Evolutionary conservation across 2,113 vertebrate species (phyloP), one percentile per base, ranked within the genome.

Genomic region (Geococcyx californianus): DNA sequence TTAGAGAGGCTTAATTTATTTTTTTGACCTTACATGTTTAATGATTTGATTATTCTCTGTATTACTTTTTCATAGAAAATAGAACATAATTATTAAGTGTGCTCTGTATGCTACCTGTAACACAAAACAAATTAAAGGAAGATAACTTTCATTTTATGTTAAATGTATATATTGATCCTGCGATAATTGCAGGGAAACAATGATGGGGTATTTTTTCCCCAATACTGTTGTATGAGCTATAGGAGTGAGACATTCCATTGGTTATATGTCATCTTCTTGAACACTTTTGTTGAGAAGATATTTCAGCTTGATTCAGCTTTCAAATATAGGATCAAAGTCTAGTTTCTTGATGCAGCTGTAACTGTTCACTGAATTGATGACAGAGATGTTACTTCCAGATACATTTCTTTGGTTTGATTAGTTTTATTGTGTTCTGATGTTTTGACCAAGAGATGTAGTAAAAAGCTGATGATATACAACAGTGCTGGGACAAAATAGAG

Each of bases 231-330:
- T 87, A 9, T 42, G 36, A 83, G 31, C 55, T 77, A 33, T 67
- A 69, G 29, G 68, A 85, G 10, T 13, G 28, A 68, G 15, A 67
- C 2, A 47, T 84, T 82, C 76, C 38, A 36, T 63, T 87, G 66
- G 42, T 89, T 94, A 38, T 83, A 56, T 79, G 20, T 60, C 67
- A 77, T 34, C 29, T 74, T 33, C 38, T 83, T n/a, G 58, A 92
- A 84, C 20, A 20, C 8, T 13, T 79, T 82, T 81, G 44, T 29
- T 92, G 21, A 77, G 25, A 80, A 72, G 34, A 8, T 62, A 72
- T 90, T 96, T 96, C 66, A 77, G 18, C 29, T 70, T 89, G 63
- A 90, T 91, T 84, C 79, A 89, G 12, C 26, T 95, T 94, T 90
- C 80, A 77, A 92, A 93, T 78, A 34, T 56, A 62, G 16, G 31